phyloP scores from a whole-genome alignment of 2,113 vertebrate genomes.

The Montifringilla adamsi region DNA sequence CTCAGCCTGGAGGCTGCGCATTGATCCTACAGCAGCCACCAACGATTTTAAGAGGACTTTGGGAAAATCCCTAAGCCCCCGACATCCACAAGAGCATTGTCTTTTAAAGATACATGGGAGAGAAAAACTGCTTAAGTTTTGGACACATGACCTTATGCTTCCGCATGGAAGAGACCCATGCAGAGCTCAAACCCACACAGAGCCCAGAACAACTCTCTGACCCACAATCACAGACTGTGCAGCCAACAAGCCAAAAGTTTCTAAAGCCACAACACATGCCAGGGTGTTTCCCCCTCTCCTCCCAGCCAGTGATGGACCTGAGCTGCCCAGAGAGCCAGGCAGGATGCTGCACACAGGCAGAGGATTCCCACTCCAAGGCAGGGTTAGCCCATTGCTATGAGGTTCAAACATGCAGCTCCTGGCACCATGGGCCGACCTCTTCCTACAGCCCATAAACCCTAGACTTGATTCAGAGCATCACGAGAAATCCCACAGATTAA shows the following conservation, averaged over 20 bases:
- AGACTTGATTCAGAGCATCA: background rate
- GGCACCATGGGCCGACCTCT: accelerated
- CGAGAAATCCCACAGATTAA: background rate
- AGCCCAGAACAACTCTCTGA: background rate
- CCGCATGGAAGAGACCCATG: accelerated
- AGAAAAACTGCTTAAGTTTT: background rate
- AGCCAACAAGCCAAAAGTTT: background rate
- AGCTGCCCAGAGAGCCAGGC: background rate
- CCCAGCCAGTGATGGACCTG: too few species aligned
- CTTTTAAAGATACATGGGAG: accelerated
- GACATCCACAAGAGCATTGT: background rate
- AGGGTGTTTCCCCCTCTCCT: background rate
- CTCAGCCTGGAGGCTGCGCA: background rate
- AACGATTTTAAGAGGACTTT: background rate
- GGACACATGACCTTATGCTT: background rate
- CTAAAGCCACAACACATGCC: background rate
- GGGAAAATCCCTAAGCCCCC: background rate
- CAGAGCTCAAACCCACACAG: background rate
- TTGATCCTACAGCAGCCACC: background rate
- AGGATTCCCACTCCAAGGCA: background rate
- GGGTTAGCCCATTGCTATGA: background rate
- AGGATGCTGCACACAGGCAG: background rate
- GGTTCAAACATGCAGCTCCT: background rate
- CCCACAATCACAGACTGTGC: background rate
- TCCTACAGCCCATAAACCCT: background rate